These are phyloP conservation scores for Crocodylus rhombifer DNA, from an alignment of 2,797 vertebrate species.

Conservation along the genomic window DNA sequence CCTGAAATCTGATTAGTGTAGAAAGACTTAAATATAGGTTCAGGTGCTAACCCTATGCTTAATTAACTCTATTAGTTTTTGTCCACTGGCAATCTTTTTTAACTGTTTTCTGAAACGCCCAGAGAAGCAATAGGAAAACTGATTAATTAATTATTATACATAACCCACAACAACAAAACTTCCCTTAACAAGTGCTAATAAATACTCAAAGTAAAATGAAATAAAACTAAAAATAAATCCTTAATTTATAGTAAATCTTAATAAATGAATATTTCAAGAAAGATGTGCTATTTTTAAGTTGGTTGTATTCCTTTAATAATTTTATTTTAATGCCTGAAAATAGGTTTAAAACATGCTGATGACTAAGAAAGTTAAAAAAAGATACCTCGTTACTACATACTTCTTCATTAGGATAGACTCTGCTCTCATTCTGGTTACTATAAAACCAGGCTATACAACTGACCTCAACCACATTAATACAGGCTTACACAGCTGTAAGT, in stretches of 20 bases:
- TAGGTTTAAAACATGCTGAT: not conserved
- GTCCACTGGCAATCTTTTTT: not conserved
- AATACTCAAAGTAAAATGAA: not conserved
- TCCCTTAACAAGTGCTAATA: not conserved
- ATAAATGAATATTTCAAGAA: not conserved
- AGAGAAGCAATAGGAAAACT: not conserved
- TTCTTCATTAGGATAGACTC: not conserved
- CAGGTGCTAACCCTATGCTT: not conserved
- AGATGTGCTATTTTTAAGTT: not conserved
- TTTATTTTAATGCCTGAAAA: not conserved
- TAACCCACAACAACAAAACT: not conserved
- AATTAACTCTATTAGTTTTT: not conserved
- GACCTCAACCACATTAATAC: not conserved
- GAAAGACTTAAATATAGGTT: not conserved
- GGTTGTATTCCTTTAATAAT: not conserved
- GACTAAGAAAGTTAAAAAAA: not conserved
- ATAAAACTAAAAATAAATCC: too few species aligned
- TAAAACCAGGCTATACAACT: not conserved
- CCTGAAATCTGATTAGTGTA: not conserved
- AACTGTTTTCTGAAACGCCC: not conserved
- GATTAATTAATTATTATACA: not conserved
- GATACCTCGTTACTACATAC: not conserved
- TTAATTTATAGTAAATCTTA: not conserved
- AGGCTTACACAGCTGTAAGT: not conserved
- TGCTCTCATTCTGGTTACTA: not conserved